Evolutionary conservation across 2,888 invertebrate species (phyloP), one percentile per base, ranked within the genome.

Genomic region (Dioctria rufipes): DNA sequence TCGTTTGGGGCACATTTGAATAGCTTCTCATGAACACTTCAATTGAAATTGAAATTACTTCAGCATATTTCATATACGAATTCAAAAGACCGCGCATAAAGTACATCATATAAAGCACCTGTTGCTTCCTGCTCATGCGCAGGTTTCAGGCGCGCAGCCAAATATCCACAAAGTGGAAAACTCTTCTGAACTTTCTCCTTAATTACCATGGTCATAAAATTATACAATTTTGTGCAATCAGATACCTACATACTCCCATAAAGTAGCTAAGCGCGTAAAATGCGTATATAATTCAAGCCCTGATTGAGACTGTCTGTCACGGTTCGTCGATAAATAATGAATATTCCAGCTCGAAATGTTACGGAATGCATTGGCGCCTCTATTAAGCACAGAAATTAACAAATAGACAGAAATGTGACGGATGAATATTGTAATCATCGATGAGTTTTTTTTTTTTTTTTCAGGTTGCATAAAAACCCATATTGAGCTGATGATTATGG

Each of bases 151-250:
- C 11, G 5, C 25, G 5, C 37, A 6, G 61, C 61, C 61, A 61
- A 39, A 6, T 25, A 25, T 13, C 61, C 61, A 11, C 37, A 13
- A 61, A 3, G 6, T 61, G 37, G 25, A 25, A 25, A 25, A 39
- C 61, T 61, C 61, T 39, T 39, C 61, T 61, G 61, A 61, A 61
- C 61, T 61, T 61, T 61, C 61, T 61, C 61, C 61, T 25, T 61
- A 61, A 61, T 61, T 61, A 61, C 61, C 61, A 61, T 61, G 25
- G 39, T 61, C 61, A 61, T 25, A 61, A 13, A 61, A 61, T 61
- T 61, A 39, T 39, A 61, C 61, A 61, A 61, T 39, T 61, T 39
- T 25, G n/a, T 11, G 39, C 61, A 61, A 61, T 61, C 61, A 61
- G 61, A n/a, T n/a, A 61, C 61, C 5, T 39, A 9, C 51, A 51